phyloP scores from a whole-genome alignment of 2,797 vertebrate species.

The Acrossocheilus fasciatus region DNA sequence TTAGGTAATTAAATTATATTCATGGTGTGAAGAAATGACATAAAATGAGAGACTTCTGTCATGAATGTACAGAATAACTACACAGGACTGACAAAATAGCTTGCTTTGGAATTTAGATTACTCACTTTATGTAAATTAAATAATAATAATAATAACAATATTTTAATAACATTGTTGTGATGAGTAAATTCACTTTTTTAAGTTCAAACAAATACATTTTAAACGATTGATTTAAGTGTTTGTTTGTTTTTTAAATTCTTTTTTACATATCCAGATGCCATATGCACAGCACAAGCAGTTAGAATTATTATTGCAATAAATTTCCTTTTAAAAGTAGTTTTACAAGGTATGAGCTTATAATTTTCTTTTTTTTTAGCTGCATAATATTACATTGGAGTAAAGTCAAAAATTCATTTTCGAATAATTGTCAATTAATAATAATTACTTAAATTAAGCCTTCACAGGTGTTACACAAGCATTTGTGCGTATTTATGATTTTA shows the following conservation, averaged over 20 bases:
- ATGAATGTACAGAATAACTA: slow-evolving; percentile 81
- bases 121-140: no score
- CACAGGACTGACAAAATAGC: slow-evolving; percentile 84
- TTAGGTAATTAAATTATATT: background rate
- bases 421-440: background rate
- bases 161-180: background rate
- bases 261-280: no score
- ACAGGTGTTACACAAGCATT: background rate
- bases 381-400: background rate
- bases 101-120: slow-evolving; percentile 80
- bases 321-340: background rate
- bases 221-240: background rate
- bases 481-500: background rate
- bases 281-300: no score
- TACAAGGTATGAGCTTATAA: background rate
- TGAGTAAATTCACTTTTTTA: background rate
- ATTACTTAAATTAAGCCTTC: no score
- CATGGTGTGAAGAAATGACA: no score
- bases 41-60: slow-evolving; percentile 83
- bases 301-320: background rate
- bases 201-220: background rate
- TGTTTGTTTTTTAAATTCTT: background rate
- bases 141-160: background rate
- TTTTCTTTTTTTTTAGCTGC: background rate
- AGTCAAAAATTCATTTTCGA: background rate